phyloP scores from a whole-genome alignment of 2,797 vertebrate species.

The Malacoraja senta region DNA sequence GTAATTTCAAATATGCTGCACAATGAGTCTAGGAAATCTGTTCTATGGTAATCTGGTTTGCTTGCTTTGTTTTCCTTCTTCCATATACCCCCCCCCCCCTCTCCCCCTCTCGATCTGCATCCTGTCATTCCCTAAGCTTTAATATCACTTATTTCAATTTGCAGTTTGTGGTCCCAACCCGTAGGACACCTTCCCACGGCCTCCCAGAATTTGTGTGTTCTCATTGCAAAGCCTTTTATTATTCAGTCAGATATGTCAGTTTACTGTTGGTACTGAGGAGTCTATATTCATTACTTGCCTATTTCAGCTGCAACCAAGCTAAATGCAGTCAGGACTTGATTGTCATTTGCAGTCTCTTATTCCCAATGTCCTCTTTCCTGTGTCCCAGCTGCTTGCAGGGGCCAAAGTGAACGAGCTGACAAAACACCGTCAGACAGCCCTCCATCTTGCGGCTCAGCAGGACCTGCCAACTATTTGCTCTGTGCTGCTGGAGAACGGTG shows the following conservation, averaged over 20 bases:
- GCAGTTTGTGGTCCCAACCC: not conserved
- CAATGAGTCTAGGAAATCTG: not conserved
- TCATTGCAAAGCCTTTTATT: not conserved
- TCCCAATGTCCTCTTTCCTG: not conserved
- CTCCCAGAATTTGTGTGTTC: too few species aligned
- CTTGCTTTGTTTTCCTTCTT: not conserved
- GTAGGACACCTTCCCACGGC: not conserved
- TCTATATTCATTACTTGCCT: not conserved
- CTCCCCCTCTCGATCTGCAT: not conserved
- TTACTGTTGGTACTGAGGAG: not conserved
- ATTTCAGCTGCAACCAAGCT: not conserved
- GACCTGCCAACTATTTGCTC: conserved; percentile 94
- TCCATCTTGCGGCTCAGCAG: conserved; percentile 91
- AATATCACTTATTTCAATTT: not conserved
- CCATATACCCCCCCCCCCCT: too few species aligned
- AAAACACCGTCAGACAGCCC: conserved; percentile 92
- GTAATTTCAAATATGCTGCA: not conserved
- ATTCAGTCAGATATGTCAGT: not conserved
- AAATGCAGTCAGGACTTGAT: too few species aligned
- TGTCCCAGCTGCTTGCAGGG: conserved; percentile 80
- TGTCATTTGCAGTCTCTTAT: not conserved
- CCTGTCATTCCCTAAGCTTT: not conserved
- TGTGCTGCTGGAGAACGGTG: conserved; percentile 85
- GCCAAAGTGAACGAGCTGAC: conserved; percentile 94
- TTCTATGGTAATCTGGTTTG: not conserved